Evolutionary conservation across 2,888 invertebrate genomes (phyloP).

Genomic region (Athalia circularis): DNA sequence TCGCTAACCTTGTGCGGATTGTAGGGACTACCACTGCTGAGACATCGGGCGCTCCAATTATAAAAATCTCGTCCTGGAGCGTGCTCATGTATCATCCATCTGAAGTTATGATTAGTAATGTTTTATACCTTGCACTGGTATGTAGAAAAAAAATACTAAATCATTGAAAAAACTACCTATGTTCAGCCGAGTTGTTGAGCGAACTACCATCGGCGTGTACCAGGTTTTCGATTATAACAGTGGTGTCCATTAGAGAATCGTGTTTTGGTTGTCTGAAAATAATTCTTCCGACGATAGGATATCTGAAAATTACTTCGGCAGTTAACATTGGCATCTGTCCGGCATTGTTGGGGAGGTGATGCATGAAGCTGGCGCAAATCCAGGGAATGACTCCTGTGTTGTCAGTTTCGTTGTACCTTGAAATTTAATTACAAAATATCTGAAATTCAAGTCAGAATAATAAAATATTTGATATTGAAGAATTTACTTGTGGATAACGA

Average conservation of each 20-base stretch:
- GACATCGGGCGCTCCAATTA: conserved; percentile 91
- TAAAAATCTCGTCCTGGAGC: conserved; percentile 92
- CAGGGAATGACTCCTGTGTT: conserved; percentile 75
- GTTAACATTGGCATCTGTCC: conserved; percentile 85
- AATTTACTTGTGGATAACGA: conserved; percentile 84
- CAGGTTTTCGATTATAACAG: conserved; percentile 87
- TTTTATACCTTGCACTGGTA: not conserved
- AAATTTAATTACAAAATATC: conserved; percentile 49
- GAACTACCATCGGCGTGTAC: conserved; percentile 91
- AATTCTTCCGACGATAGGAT: conserved; percentile 91
- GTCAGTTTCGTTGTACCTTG: conserved; percentile 75
- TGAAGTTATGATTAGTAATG: conserved; percentile 64
- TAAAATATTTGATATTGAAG: not conserved
- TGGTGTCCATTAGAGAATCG: conserved; percentile 90
- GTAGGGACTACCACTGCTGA: conserved; percentile 85
- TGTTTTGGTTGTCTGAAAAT: conserved; percentile 88
- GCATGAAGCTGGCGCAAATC: conserved; percentile 81
- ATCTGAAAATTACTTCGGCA: conserved; percentile 88
- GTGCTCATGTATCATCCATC: conserved; percentile 89
- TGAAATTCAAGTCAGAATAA: not conserved
- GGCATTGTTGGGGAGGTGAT: conserved; percentile 80
- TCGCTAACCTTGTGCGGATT: conserved; percentile 83
- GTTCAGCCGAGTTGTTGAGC: conserved; percentile 83
- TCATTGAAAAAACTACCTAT: conserved; percentile 71
- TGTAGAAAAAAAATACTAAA: not conserved